Evolutionary conservation across 2,888 invertebrate genomes (phyloP).

Genomic region (Drosophila engyochracea): DNA sequence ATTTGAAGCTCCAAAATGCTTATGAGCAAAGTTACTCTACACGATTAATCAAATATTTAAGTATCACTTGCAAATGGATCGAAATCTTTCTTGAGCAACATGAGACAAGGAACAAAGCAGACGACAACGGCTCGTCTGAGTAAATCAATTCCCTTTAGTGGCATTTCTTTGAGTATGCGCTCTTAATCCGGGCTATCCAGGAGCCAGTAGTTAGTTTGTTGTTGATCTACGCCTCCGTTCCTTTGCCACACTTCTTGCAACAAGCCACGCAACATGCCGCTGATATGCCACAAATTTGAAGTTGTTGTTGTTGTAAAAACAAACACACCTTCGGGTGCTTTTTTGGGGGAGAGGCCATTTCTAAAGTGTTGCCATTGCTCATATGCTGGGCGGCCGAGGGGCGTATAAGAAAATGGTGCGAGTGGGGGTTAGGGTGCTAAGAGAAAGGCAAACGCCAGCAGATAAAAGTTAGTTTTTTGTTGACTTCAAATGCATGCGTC

Average conservation of each 20-base stretch:
- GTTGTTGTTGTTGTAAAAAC: conserved; percentile 68
- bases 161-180: conserved; percentile 53
- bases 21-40: conserved; percentile 1
- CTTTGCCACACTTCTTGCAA: conserved; percentile 38
- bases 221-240: not conserved
- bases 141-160: conserved; percentile 83
- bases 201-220: conserved; percentile 7
- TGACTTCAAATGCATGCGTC: conserved; percentile 76
- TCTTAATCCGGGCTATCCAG: conserved; percentile 40
- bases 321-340: conserved; percentile 81
- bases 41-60: conserved; percentile 30
- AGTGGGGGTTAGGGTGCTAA: not conserved
- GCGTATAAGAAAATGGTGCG: not conserved
- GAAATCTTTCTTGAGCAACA: conserved; percentile 2
- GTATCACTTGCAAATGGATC: conserved; percentile 19
- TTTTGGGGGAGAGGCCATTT: conserved; percentile 39
- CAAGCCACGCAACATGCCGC: conserved; percentile 71
- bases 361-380: conserved; percentile 50
- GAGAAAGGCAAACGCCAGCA: conserved; percentile 25
- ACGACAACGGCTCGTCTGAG: conserved; percentile 37
- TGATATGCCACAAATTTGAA: conserved; percentile 79
- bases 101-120: not conserved
- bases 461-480: conserved; percentile 75
- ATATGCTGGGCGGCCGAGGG: conserved; percentile 7
- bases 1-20: conserved; percentile 2